Percentiles rank a stretch among this genome's conserved stretches.
Conservation (phyloP, 2,113 vertebrate genomes). For the Tapirus terrestris region DNA sequence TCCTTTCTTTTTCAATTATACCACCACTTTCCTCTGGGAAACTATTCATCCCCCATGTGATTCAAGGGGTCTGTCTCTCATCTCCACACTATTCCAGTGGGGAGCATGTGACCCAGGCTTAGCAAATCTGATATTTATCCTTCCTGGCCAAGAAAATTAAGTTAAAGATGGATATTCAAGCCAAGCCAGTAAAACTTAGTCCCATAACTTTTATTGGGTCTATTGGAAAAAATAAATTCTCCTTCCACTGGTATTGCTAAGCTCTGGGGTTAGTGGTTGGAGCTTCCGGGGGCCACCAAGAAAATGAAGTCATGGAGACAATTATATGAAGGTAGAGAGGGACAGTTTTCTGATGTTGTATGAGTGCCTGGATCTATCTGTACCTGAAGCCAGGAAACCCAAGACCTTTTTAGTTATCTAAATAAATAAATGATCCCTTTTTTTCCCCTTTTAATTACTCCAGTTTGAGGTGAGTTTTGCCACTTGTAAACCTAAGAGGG, state of each 20-base stretch:
- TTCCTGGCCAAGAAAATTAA: not conserved
- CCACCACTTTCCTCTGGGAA: not conserved
- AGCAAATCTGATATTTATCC: not conserved
- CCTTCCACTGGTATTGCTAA: not conserved
- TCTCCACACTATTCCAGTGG: not conserved
- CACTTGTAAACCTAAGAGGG: not conserved
- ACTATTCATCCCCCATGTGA: not conserved
- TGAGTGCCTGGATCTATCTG: not conserved
- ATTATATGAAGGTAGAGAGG: not conserved
- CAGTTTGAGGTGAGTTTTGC: not conserved
- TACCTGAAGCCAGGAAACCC: not conserved
- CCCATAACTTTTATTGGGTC: not conserved
- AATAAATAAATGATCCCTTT: not conserved
- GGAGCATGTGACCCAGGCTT: not conserved
- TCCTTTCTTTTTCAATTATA: not conserved
- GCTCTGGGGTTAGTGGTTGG: not conserved
- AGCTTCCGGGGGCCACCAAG: not conserved
- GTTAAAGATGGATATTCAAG: not conserved
- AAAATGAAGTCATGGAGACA: not conserved
- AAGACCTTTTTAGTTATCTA: not conserved
- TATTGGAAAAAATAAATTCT: not conserved
- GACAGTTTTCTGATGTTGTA: not conserved
- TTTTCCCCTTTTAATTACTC: not conserved
- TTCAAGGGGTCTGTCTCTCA: not conserved
- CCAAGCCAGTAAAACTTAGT: not conserved